Percentiles rank a stretch among this genome's conserved stretches.
Evolutionary conservation across 2,888 invertebrate genomes (phyloP).

Genomic region (Drosophila greeni): DNA sequence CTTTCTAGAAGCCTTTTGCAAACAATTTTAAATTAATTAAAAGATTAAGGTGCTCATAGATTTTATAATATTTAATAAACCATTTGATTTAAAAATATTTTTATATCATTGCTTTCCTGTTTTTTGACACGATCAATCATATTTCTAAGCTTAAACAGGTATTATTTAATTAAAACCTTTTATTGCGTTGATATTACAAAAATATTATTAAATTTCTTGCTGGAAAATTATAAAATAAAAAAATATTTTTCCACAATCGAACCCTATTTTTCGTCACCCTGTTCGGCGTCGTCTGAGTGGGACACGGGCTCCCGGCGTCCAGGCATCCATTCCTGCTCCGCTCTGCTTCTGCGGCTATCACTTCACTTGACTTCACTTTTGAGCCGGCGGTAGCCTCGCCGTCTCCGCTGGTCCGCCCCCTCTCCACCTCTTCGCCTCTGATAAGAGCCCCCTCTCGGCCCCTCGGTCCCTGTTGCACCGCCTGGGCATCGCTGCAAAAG

Average conservation of each 20-base stretch:
- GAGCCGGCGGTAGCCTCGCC: constrained; percentile 54
- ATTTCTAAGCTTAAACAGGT: background rate
- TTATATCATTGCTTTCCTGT: too few relatives aligned
- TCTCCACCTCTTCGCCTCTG: constrained; percentile 39
- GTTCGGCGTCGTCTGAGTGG: constrained; percentile 33
- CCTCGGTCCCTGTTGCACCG: background rate
- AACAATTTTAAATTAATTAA: too few relatives aligned
- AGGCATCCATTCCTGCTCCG: constrained; percentile 43
- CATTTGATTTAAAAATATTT: too few relatives aligned
- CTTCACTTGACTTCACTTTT: constrained; percentile 55
- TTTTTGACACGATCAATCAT: background rate
- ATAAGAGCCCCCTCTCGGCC: constrained; percentile 42
- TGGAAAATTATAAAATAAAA: background rate
- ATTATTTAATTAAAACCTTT: background rate
- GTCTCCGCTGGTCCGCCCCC: constrained; percentile 43
- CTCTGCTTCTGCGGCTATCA: constrained; percentile 48
- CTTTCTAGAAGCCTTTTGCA: too few relatives aligned
- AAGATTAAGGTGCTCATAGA: too few relatives aligned
- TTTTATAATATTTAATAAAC: too few relatives aligned
- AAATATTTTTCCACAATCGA: background rate
- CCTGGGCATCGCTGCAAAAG: constrained; percentile 53
- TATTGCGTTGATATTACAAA: background rate
- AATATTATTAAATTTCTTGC: background rate
- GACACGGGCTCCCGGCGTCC: constrained; percentile 37
- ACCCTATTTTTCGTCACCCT: constrained; percentile 15